Base-by-base conservation (phyloP, 2,113 vertebrate genomes). In the Lophochroa leadbeateri region DNA sequence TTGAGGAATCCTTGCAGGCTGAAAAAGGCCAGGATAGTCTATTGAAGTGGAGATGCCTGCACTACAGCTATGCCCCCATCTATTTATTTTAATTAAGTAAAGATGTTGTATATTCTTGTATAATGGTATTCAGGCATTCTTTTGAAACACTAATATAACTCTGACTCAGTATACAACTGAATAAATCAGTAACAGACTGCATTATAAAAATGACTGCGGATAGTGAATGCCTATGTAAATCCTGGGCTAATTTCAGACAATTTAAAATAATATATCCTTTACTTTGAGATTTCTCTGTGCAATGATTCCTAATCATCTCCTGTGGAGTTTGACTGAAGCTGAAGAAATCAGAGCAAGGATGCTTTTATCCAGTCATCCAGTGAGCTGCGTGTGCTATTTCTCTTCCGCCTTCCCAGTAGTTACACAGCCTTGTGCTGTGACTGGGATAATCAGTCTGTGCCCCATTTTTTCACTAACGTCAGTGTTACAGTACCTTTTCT, bases 51-150 rank as follows among this genome's bases (percentile, higher is more conserved):
- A 80, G 17, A 55, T 55, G 17, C 8, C 21, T 64, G 50, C 24
- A 15, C 27, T 80, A 53, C 27, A 79, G 13, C 15, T 76, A 64
- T 15, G 7, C 11, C 19, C 14, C 64, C 10, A 55, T 44, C 7
- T 67, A n/a, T 90, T 76, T 80, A 44, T 65, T 80, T 89, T 81
- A 75, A 60, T 76, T 63, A 80, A 44, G 23, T 80, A 81, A 86
- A 83, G 20, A 44, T 15, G 46, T 15, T 46, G 17, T 18, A 15
- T 46, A 43, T 44, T 82, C 55, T 60, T 64, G 7, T 60, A 24
- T 79, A 89, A 82, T 52, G 14, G 19, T 17, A 52, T 58, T 88
- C n/a, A 65, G 75, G 8, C 33, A 70, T 71, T 92, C 27, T 75
- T 90, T 70, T 90, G 78, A 79, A 90, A 52, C 17, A 63, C 2